These are phyloP conservation scores for Poecilia wingei DNA, from an alignment of 2,797 vertebrate genomes.

Conservation along the genomic window DNA sequence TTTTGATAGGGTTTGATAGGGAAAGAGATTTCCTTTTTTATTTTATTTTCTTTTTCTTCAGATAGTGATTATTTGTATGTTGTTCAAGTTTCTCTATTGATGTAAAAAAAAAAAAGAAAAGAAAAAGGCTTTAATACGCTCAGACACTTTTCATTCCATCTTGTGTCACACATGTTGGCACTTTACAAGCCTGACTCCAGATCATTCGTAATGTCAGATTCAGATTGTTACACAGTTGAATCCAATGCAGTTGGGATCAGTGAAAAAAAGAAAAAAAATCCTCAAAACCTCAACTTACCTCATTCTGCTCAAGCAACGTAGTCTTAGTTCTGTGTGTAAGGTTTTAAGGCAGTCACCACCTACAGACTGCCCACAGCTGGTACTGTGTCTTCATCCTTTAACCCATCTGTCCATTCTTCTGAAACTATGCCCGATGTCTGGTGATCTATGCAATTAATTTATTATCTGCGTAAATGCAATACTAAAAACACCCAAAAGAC, in stretches of 20 bases:
- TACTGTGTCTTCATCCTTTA: conserved; percentile 73
- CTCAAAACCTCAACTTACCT: conserved; percentile 74
- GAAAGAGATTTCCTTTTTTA: conserved; percentile 24
- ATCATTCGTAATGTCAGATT: conserved; percentile 48
- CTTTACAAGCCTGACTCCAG: conserved; percentile 43
- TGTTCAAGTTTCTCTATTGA: conserved; percentile 49
- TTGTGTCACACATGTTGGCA: conserved; percentile 55
- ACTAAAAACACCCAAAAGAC: conserved; percentile 51
- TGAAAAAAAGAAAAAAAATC: conserved; percentile 34
- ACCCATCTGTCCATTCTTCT: conserved; percentile 64
- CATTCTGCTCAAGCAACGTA: conserved; percentile 66
- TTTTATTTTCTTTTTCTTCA: neutral
- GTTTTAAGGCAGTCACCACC: conserved; percentile 58
- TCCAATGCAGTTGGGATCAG: conserved; percentile 48
- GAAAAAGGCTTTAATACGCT: conserved; percentile 53
- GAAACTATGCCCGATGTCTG: conserved; percentile 65
- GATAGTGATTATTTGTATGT: conserved; percentile 50
- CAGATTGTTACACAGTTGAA: conserved; percentile 60
- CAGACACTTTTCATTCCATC: conserved; percentile 43
- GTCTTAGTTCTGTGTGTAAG: conserved; percentile 58
- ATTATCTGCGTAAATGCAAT: conserved; percentile 72
- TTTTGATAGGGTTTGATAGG: conserved; percentile 66
- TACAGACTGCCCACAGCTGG: conserved; percentile 75
- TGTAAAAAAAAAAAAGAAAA: conserved; percentile 35
- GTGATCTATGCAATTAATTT: conserved; percentile 79